These are phyloP conservation scores for Astyanax mexicanus DNA, from an alignment of 2,797 vertebrate genomes.

Conservation along the genomic window DNA sequence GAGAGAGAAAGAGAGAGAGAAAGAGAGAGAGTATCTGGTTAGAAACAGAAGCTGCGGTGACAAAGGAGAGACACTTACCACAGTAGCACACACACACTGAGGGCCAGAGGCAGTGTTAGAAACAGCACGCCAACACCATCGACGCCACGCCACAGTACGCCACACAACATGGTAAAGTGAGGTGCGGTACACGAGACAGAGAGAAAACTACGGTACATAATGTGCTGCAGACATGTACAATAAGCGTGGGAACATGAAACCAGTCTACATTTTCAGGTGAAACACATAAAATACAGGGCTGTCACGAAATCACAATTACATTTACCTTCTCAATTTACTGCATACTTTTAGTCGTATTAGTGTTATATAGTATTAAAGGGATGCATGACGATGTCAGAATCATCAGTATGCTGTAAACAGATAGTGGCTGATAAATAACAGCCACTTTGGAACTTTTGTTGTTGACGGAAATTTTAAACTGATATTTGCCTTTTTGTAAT, in stretches of 20 bases:
- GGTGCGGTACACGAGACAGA: conserved; percentile 44
- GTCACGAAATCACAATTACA: neutral
- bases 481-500: no score
- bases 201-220: conserved; percentile 33
- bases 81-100: conserved; percentile 67
- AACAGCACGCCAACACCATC: conserved; percentile 65
- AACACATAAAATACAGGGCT: conserved; percentile 15
- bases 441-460: no score
- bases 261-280: conserved; percentile 14
- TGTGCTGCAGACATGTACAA: conserved; percentile 24
- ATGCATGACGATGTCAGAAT: no score
- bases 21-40: conserved; percentile 72
- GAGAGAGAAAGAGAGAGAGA: conserved; percentile 56
- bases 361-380: no score
- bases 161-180: conserved; percentile 55
- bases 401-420: no score
- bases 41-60: conserved; percentile 77
- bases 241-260: conserved; percentile 37
- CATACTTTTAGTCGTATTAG: no score
- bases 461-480: no score
- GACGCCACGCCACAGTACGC: conserved; percentile 63
- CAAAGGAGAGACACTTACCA: conserved; percentile 80
- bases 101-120: conserved; percentile 65
- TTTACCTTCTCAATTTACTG: no score
- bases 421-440: no score